Base-by-base conservation (phyloP, 2,888 invertebrate genomes). In the Amblyjoppa proteus region DNA sequence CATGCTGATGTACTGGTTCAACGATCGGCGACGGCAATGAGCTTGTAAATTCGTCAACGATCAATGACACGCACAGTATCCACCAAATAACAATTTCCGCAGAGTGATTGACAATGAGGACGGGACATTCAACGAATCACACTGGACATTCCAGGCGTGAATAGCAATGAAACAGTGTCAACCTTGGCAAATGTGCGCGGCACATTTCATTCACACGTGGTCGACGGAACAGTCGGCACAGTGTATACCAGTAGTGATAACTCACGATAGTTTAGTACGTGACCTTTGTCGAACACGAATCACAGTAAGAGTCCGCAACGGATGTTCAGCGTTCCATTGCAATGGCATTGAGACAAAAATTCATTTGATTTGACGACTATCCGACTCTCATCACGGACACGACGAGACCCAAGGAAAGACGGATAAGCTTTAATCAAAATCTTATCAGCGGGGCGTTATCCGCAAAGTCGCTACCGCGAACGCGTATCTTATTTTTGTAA, bases 201-300 rank as follows among this genome's bases (percentile, higher is more conserved):
- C 80, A 80, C 68, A 73, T 81, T 83, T 85, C 76, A 83, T 83
- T 85, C 85, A 74, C 85, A 83, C 80, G 80, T 69, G 83, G 73
- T 41, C 73, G 68, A 61, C 70, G 79, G 53, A 51, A 34, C 70
- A 51, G 74, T 34, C 64, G 20, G 28, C 38, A 4, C 41, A 41
- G 7, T n/a, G n/a, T 25, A 51, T 25, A 51, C 66, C 58, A 56
- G 69, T 71, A 13, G 73, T 49, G 69, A 69, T 68, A 51, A n/a
- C 69, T 34, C 20, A 70, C 64, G 83, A 58, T 66, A 71, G 45
- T 71, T 77, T 45, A 53, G 38, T 71, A 64, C 49, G 49, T 56
- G 82, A 82, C 76, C 77, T 76, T 49, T 70, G 64, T 71, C 31
- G 58, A 64, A 76, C 28, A 69, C 49, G 25, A 58, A 61, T 70